Percentiles rank a stretch among this genome's conserved stretches.
phyloP scores from a whole-genome alignment of 2,113 vertebrate genomes.

The Lamprologus tigripictilis region DNA sequence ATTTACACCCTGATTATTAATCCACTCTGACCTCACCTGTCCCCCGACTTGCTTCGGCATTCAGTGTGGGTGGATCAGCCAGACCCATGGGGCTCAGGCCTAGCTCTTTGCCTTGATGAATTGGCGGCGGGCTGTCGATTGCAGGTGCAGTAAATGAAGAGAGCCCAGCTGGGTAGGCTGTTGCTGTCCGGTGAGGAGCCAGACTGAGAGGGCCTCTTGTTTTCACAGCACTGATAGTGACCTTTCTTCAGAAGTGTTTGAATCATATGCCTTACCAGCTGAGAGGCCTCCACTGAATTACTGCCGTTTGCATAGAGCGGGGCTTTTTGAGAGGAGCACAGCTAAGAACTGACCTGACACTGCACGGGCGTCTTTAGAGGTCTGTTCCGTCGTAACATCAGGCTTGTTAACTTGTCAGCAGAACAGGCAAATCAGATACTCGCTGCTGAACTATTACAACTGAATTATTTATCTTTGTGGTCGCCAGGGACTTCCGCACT shows the following conservation, averaged over 20 bases:
- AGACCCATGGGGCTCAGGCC: not conserved
- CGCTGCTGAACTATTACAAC: not conserved
- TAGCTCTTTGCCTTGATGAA: slow-evolving; percentile 27
- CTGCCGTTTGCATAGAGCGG: slow-evolving; percentile 1
- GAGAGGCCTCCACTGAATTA: slow-evolving; percentile 6
- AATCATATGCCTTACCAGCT: slow-evolving; percentile 40
- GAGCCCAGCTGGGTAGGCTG: slow-evolving; percentile 16
- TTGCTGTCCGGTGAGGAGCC: not conserved
- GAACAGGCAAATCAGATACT: not conserved
- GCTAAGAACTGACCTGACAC: not conserved
- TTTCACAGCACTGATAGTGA: slow-evolving; percentile 14
- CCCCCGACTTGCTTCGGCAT: not conserved
- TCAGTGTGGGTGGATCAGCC: slow-evolving; percentile 25
- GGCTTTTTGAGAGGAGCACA: not conserved
- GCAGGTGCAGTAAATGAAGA: slow-evolving; percentile 19
- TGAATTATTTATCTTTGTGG: not conserved
- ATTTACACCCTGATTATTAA: slow-evolving; percentile 49
- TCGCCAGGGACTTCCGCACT: not conserved
- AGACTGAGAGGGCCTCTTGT: slow-evolving; percentile 45
- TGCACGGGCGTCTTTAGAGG: not conserved
- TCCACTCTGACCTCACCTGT: slow-evolving; percentile 36
- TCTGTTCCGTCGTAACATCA: not conserved
- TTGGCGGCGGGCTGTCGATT: not conserved
- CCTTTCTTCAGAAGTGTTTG: slow-evolving; percentile 36
- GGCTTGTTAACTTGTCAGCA: not conserved